Conservation (phyloP, 2,888 invertebrate species). For the Lathronympha strigana region DNA sequence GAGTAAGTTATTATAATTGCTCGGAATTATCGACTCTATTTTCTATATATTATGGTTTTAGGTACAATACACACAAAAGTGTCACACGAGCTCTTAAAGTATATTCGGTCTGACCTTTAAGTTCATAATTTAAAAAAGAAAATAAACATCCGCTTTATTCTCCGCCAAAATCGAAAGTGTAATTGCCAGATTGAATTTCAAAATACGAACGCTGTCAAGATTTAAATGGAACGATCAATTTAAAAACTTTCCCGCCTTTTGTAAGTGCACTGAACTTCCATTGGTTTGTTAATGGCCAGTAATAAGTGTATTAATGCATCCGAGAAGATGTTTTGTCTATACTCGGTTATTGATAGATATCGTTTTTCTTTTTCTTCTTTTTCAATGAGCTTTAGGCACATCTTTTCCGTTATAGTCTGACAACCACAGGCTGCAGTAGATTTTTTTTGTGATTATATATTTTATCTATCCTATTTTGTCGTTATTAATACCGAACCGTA, state of each 20-base stretch:
- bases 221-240: slow-evolving; percentile 53
- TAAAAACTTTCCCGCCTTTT: slow-evolving; percentile 52
- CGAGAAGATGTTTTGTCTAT: slow-evolving; percentile 42
- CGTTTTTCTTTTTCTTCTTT: slow-evolving; percentile 21
- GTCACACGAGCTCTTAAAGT: slow-evolving; percentile 12
- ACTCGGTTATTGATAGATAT: slow-evolving; percentile 33
- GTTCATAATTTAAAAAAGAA: slow-evolving; percentile 36
- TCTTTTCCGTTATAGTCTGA: too few species aligned
- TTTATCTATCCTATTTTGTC: too few species aligned
- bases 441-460: too few species aligned
- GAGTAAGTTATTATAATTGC: not conserved
- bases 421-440: too few species aligned
- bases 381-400: not conserved
- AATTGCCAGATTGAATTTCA: slow-evolving; percentile 51
- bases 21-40: not conserved
- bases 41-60: not conserved
- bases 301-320: slow-evolving; percentile 44
- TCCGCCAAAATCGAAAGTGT: slow-evolving; percentile 45
- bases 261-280: slow-evolving; percentile 45
- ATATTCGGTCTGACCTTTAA: slow-evolving; percentile 32
- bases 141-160: slow-evolving; percentile 37
- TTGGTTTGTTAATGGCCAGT: slow-evolving; percentile 46
- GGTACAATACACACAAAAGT: not conserved
- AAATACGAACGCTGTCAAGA: slow-evolving; percentile 50
- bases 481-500: too few species aligned